Percentiles rank a stretch among this genome's conserved stretches.
phyloP scores from a whole-genome alignment of 1,140 invertebrate species.

The Ceratosolen solmsi region DNA sequence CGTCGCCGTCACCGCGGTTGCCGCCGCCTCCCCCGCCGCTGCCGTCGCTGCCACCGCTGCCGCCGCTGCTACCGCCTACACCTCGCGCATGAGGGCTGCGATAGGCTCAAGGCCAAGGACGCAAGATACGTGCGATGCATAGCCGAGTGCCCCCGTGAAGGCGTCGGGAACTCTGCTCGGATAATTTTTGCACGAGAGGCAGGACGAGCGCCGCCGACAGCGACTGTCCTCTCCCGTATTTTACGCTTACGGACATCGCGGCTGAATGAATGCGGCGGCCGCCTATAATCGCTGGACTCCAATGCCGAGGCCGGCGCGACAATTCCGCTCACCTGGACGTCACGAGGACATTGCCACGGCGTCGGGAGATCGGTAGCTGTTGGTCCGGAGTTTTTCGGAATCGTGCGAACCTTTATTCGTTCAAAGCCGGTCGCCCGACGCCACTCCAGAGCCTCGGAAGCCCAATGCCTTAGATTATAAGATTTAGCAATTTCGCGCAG shows the following conservation, averaged over 20 bases:
- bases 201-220: too few relatives aligned
- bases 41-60: conserved; percentile 32
- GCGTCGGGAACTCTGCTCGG: neutral
- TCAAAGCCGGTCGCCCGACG: too few relatives aligned
- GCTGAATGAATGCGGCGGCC: conserved; percentile 39
- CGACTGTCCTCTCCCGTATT: conserved; percentile 36
- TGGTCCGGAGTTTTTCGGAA: too few relatives aligned
- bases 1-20: conserved; percentile 43
- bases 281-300: neutral
- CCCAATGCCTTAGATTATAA: too few relatives aligned
- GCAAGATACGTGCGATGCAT: conserved; percentile 64
- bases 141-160: conserved; percentile 6
- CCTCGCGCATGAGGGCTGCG: conserved; percentile 61
- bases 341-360: too few relatives aligned
- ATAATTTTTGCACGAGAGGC: neutral
- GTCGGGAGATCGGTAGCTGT: too few relatives aligned
- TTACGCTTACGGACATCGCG: conserved; percentile 43
- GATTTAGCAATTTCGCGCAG: too few relatives aligned
- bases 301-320: neutral
- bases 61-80: neutral
- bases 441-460: too few relatives aligned
- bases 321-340: too few relatives aligned
- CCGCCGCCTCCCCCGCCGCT: conserved; percentile 42
- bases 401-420: too few relatives aligned
- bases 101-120: conserved; percentile 70